Base-by-base conservation (phyloP, 2,113 vertebrate genomes). In the Cochlearius cochlearius region DNA sequence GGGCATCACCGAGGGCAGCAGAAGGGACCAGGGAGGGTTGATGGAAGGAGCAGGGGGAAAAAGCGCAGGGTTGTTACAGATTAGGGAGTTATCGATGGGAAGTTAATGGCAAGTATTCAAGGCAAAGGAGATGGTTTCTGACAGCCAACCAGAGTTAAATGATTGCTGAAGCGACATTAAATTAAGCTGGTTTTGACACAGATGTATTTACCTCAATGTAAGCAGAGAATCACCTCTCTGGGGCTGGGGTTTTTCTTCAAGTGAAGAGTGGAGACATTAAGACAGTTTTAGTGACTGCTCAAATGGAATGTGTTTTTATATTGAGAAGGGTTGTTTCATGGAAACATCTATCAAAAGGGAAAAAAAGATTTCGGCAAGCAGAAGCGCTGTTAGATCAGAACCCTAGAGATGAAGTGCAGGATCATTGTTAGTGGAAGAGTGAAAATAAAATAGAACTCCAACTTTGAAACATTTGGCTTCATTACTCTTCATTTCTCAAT, bases 341-440 rank as follows among this genome's bases (percentile, higher is more conserved):
- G 92, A 93, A 96, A 55, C 78, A 95, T 95, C 92, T 56, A 78
- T 97, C 95, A 97, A 90, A 93, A 82, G 41, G 18, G n/a, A 68
- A 90, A 91, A 91, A 75, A 94, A 77, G 63, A 75, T 90, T 94
- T 95, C 12, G 7, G 49, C 87, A 58, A 77, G 85, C 36, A 88
- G 90, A 68, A 84, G 86, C 56, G 18, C 20, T 19, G 72, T 72
- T 81, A 94, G 92, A 93, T 95, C 82, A 88, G 88, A 92, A 58
- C 82, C 72, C 0, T 0, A 64, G 86, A 93, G 93, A 97, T 81
- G 68, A 96, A 94, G 75, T 77, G 49, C 50, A 36, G 50, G 34
- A 64, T 91, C 84, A 47, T n/a, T 86, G 72, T 45, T 83, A 88
- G 67, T 38, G 25, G 56, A 86, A 90, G 72, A 75, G 50, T 63